A percentile compares a stretch with the other conserved stretches of the same genome.
phyloP scores from a whole-genome alignment of 64 coral and sea anemone species.

The Montipora cactus region DNA sequence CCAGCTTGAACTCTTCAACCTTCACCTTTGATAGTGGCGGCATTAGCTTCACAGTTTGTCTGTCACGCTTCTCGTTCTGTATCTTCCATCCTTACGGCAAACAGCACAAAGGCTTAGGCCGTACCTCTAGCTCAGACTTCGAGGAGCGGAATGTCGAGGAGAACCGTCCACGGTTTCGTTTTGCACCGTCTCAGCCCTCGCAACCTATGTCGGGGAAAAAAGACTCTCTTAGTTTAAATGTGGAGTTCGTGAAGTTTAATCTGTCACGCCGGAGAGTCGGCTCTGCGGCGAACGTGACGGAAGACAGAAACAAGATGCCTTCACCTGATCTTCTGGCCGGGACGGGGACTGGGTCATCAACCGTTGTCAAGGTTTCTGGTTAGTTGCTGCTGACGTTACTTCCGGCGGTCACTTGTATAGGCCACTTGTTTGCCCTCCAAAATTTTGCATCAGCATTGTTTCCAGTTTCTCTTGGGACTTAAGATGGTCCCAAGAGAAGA shows the following conservation, averaged over 20 bases:
- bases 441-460: no score
- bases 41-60: constrained; percentile 95
- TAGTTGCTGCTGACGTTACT: neutral
- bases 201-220: constrained; percentile 97
- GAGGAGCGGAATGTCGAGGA: constrained; percentile 77
- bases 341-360: constrained; percentile 73
- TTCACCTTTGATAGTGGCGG: constrained; percentile 90
- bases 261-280: constrained; percentile 85
- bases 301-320: constrained; percentile 54
- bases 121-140: constrained; percentile 49
- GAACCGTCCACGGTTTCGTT: constrained; percentile 54
- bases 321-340: constrained; percentile 78
- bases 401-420: no score
- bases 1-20: constrained; percentile 7
- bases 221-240: constrained; percentile 93
- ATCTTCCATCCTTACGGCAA: constrained; percentile 99
- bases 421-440: no score
- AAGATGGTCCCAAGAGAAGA: no score
- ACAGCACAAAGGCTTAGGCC: constrained; percentile 76
- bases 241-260: constrained; percentile 99
- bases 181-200: constrained; percentile 77
- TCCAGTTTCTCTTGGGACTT: no score
- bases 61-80: constrained; percentile 95
- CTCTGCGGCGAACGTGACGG: constrained; percentile 32
- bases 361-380: constrained; percentile 98